phyloP scores from a whole-genome alignment of 1,140 invertebrate species.

The Hyles vespertilio region DNA sequence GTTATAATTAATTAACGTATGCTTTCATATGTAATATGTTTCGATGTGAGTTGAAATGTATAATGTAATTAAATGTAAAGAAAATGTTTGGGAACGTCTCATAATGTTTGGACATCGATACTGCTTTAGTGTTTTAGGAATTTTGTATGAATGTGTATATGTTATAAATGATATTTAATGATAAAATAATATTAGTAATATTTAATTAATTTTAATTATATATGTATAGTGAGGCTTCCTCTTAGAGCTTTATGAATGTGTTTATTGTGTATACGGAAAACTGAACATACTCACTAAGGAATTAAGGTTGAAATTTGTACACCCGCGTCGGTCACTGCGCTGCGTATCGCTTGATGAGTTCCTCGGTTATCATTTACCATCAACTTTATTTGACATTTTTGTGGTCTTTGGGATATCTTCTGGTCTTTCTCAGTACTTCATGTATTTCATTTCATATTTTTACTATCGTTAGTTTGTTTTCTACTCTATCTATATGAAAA shows the following conservation, averaged over 20 bases:
- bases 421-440: too few relatives aligned
- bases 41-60: slow-evolving; percentile 6
- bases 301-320: slow-evolving; percentile 46
- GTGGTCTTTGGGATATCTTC: too few relatives aligned
- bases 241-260: slow-evolving; percentile 69
- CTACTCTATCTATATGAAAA: too few relatives aligned
- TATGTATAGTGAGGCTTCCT: slow-evolving; percentile 72
- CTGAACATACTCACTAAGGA: slow-evolving; percentile 63
- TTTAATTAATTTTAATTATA: slow-evolving; percentile 56
- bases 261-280: slow-evolving; percentile 67
- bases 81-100: slow-evolving; percentile 34
- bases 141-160: slow-evolving; percentile 70
- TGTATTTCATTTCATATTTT: too few relatives aligned
- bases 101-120: slow-evolving; percentile 49
- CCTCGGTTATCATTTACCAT: too few relatives aligned
- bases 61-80: slow-evolving; percentile 33
- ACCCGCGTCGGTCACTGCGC: slow-evolving; percentile 18
- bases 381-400: too few relatives aligned
- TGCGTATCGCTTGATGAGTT: too few relatives aligned
- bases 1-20: slow-evolving; percentile 9
- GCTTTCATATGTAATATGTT: slow-evolving; percentile 17
- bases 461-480: too few relatives aligned
- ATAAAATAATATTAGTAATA: slow-evolving; percentile 36
- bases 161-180: slow-evolving; percentile 61
- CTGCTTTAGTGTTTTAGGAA: slow-evolving; percentile 49